These are phyloP conservation scores for Galemys pyrenaicus DNA, from an alignment of 2,113 vertebrate species.

Conservation along the genomic window DNA sequence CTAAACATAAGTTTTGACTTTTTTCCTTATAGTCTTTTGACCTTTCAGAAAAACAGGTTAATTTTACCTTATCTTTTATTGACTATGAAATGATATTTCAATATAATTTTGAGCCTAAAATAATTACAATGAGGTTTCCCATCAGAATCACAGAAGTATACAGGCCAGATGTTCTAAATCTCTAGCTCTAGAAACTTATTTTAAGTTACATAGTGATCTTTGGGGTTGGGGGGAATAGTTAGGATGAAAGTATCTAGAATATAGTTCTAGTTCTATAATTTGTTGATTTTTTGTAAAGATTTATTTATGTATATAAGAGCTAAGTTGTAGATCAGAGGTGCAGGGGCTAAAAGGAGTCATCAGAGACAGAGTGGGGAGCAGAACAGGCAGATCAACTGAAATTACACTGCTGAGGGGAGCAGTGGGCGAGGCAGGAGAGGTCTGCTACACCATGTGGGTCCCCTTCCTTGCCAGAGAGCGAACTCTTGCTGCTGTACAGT, in stretches of 20 bases:
- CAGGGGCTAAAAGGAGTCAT: not conserved
- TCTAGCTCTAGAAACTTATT: not conserved
- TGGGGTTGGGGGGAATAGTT: not conserved
- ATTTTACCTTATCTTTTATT: conserved; percentile 36
- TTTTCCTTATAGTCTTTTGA: not conserved
- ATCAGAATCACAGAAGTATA: not conserved
- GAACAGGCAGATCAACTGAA: too few species aligned
- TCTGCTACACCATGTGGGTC: too few species aligned
- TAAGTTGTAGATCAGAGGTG: too few species aligned
- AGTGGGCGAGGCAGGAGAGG: too few species aligned
- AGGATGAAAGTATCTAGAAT: not conserved
- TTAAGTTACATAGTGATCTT: not conserved
- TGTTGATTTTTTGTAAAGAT: too few species aligned
- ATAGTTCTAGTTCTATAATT: not conserved
- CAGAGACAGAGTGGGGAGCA: too few species aligned
- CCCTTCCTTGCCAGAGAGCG: too few species aligned
- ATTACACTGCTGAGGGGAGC: too few species aligned
- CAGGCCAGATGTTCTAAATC: not conserved
- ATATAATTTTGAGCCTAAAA: conserved; percentile 11
- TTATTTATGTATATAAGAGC: too few species aligned
- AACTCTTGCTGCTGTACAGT: too few species aligned
- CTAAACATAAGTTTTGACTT: not conserved
- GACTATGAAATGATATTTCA: not conserved
- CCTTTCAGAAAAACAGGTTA: not conserved
- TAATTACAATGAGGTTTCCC: not conserved